Evolutionary conservation across 1,140 invertebrate genomes (phyloP).

Genomic region (Dufourea novaeangliae): DNA sequence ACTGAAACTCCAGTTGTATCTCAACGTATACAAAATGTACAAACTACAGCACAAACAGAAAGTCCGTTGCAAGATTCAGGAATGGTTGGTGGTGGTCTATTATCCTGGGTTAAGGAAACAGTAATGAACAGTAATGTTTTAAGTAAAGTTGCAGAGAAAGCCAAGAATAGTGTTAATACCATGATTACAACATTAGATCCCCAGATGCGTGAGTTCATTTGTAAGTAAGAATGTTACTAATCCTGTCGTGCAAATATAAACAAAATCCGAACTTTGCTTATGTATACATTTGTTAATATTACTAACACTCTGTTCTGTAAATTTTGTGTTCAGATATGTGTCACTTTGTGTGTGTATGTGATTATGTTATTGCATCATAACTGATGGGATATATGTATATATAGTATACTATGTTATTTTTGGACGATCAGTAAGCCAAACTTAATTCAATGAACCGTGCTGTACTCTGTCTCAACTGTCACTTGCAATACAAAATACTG

Average conservation of each 20-base stretch:
- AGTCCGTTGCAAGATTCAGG: constrained; percentile 61
- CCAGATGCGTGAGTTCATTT: constrained; percentile 93
- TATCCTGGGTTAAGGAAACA: constrained; percentile 82
- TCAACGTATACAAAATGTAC: constrained; percentile 26
- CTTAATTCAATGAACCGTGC: constrained; percentile 34
- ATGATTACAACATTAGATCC: constrained; percentile 95
- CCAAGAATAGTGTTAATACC: constrained; percentile 91
- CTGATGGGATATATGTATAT: constrained; percentile 20
- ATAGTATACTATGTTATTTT: constrained; percentile 48
- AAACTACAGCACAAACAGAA: constrained; percentile 25
- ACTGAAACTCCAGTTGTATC: not conserved
- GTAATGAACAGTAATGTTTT: constrained; percentile 80
- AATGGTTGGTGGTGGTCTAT: constrained; percentile 71
- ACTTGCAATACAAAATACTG: constrained; percentile 4
- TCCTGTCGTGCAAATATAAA: constrained; percentile 24
- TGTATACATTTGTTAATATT: not conserved
- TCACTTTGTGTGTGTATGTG: constrained; percentile 8
- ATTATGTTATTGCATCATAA: constrained; percentile 48
- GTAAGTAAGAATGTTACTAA: constrained; percentile 82
- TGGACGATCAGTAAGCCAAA: constrained; percentile 30
- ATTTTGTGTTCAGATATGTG: not conserved
- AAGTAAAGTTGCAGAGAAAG: constrained; percentile 89
- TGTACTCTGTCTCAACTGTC: constrained; percentile 27
- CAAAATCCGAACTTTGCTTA: not conserved
- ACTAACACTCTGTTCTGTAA: not conserved